Percentiles rank a stretch among this genome's conserved stretches.
phyloP scores from a whole-genome alignment of 2,797 vertebrate genomes.

The Brotula barbata region DNA sequence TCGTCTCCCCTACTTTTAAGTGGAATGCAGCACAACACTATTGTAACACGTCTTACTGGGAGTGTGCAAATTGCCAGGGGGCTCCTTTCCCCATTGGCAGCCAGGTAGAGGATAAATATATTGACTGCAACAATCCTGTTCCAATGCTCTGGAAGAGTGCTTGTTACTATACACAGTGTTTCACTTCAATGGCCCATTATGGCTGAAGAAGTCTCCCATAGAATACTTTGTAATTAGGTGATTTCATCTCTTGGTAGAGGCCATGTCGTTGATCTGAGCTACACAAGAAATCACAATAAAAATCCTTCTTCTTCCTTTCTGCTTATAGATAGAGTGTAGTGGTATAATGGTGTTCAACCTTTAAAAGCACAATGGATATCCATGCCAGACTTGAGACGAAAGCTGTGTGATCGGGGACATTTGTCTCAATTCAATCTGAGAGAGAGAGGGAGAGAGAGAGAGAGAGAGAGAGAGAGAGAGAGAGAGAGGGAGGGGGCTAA shows the following conservation, averaged over 20 bases:
- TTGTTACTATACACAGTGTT: slow-evolving; percentile 11
- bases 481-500: slow-evolving; percentile 8
- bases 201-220: slow-evolving; percentile 14
- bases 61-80: slow-evolving; percentile 33
- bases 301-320: slow-evolving; percentile 17
- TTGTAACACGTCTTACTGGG: slow-evolving; percentile 31
- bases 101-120: slow-evolving; percentile 16
- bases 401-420: slow-evolving; percentile 28
- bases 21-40: slow-evolving; percentile 17
- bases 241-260: slow-evolving; percentile 16
- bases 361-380: slow-evolving; percentile 50
- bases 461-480: slow-evolving; percentile 19
- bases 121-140: slow-evolving; percentile 23
- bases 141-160: slow-evolving; percentile 1
- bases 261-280: background rate
- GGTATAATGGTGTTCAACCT: slow-evolving; percentile 29
- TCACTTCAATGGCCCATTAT: slow-evolving; percentile 12
- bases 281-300: slow-evolving; percentile 34
- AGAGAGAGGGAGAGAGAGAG: background rate
- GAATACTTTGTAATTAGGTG: slow-evolving; percentile 14
- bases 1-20: slow-evolving; percentile 17
- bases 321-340: slow-evolving; percentile 21
- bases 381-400: slow-evolving; percentile 30
- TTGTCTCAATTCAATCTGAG: slow-evolving; percentile 16
- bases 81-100: slow-evolving; percentile 40